Percentiles rank a stretch among this genome's conserved stretches.
phyloP scores from a whole-genome alignment of 2,797 vertebrate species.

The Hybognathus amarus region DNA sequence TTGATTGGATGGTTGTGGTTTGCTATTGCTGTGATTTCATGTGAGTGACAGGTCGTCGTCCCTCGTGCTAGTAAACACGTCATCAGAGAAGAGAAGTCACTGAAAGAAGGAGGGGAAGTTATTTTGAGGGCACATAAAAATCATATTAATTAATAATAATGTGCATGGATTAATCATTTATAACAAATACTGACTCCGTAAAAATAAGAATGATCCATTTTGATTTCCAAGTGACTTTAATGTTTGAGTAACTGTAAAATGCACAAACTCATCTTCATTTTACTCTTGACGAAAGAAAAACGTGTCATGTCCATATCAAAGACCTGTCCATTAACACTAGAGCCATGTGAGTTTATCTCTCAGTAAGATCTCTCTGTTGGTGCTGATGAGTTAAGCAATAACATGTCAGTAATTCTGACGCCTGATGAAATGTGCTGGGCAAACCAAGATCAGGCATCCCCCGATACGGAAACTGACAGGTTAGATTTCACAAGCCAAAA shows the following conservation, averaged over 20 bases:
- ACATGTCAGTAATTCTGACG: constrained; percentile 14
- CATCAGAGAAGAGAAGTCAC: not conserved
- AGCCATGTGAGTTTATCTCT: constrained; percentile 22
- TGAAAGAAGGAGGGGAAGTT: not conserved
- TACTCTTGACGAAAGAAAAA: constrained; percentile 46
- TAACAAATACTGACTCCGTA: not conserved
- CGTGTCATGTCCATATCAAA: constrained; percentile 7
- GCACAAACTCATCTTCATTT: constrained; percentile 25
- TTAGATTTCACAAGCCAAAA: constrained; percentile 29
- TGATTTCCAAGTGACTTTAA: constrained; percentile 1
- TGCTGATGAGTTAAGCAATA: constrained; percentile 27
- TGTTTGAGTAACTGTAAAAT: constrained; percentile 27
- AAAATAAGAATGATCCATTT: not conserved
- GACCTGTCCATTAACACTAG: constrained; percentile 32
- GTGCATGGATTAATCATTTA: not conserved
- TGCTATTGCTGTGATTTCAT: too few relatives aligned
- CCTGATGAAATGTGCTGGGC: not conserved
- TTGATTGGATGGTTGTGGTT: not conserved
- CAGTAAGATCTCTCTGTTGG: constrained; percentile 19
- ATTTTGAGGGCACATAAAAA: not conserved
- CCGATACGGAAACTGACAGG: constrained; percentile 34
- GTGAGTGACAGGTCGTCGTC: not conserved
- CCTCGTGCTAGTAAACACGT: too few relatives aligned
- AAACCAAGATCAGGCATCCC: constrained; percentile 13
- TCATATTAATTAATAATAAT: not conserved